Base-by-base conservation (phyloP, 2,113 vertebrate genomes). In the Eurystomus gularis region DNA sequence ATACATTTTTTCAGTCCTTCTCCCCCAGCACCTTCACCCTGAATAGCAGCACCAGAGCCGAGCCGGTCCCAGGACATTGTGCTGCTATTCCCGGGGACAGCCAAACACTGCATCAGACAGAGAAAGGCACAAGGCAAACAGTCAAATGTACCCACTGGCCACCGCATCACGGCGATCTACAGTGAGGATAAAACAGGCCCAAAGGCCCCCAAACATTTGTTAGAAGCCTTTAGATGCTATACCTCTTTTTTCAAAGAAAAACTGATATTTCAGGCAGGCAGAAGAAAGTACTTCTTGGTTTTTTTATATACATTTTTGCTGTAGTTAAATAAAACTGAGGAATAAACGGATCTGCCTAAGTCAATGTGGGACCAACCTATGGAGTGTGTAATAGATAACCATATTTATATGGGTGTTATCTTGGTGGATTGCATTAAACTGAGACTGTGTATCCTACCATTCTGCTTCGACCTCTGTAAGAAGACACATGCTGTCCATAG, bases 21-120 rank as follows among this genome's bases (percentile, higher is more conserved):
- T 46, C 8, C 42, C 71, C 16, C 54, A 49, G 23, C 18, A 42
- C 12, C 8, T 81, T 62, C 35, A 75, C 21, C n/a, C 69, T 55
- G n/a, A 68, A 26, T 0, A 8, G 61, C 40, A 35, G 46, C 39
- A 48, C n/a, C 40, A 39, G 49, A n/a, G 9, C 49, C 17, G 17
- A 77, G 33, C 13, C 44, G 57, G 31, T 26, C 42, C 37, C 16
- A 51, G 28, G 26, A 31, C 65, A 46, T 2, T 23, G 48, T 4
- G 2, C 31, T 62, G 35, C 13, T 4, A 0, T 55, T 55, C 57
- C 39, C 1, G 0, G 51, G 37, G 10, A 35, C 0, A 5, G 29
- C 58, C 44, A 48, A 58, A 37, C 39, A 24, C 6, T 1, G 0
- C 0, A 1, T 10, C 25, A 42, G 54, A 20, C 2, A 6, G 44